phyloP scores from a whole-genome alignment of 2,797 vertebrate species.

The Melanotaenia maccullochi region DNA sequence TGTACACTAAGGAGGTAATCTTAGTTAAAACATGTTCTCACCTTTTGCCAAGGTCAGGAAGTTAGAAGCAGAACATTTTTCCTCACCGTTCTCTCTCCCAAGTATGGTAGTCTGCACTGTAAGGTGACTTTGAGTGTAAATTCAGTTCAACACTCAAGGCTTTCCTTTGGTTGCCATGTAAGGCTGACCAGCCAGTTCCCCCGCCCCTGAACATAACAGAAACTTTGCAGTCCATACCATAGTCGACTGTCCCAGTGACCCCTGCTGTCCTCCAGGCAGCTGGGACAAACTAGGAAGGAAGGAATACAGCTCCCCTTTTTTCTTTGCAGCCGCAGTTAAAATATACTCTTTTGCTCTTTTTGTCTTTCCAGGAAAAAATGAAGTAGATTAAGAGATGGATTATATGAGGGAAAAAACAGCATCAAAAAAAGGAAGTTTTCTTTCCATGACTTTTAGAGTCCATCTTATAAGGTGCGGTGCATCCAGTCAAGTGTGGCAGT shows the following conservation, averaged over 20 bases:
- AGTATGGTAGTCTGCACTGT: conserved; percentile 80
- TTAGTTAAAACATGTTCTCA: conserved; percentile 71
- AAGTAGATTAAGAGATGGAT: conserved; percentile 29
- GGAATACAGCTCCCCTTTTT: conserved; percentile 49
- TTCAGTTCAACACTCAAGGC: conserved; percentile 80
- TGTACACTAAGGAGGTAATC: conserved; percentile 94
- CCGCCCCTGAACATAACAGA: conserved; percentile 74
- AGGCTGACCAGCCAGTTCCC: conserved; percentile 73
- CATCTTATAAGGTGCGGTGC: conserved; percentile 44
- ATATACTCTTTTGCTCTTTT: conserved; percentile 41
- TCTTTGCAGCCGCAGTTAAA: conserved; percentile 32
- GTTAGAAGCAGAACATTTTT: conserved; percentile 70
- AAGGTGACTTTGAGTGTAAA: conserved; percentile 86
- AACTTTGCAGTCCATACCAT: conserved; percentile 79
- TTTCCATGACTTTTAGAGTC: conserved; percentile 51
- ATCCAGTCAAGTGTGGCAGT: conserved; percentile 62
- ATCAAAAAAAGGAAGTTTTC: conserved; percentile 41
- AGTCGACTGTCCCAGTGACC: conserved; percentile 78
- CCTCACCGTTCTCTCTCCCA: conserved; percentile 72
- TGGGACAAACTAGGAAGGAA: conserved; percentile 63
- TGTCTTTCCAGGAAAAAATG: conserved; percentile 56
- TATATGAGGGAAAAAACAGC: conserved; percentile 26
- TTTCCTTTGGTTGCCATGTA: conserved; percentile 82
- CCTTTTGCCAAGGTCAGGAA: conserved; percentile 79
- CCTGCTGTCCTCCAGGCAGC: conserved; percentile 80